Conservation (phyloP, 2,888 invertebrate species). For the Caenorhabditis sp. region DNA sequence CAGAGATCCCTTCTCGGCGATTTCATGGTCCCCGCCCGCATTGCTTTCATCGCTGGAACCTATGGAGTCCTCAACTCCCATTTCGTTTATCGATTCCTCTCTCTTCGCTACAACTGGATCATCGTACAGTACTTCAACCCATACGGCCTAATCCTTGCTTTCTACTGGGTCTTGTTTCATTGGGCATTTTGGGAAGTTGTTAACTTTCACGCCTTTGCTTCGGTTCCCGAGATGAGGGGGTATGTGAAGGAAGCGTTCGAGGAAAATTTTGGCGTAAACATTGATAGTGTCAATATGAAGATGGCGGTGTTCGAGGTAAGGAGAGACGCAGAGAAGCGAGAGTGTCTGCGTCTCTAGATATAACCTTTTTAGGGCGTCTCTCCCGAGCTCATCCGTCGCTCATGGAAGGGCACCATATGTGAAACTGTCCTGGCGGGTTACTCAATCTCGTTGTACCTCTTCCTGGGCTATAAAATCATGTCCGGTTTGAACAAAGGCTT, state of each 20-base stretch:
- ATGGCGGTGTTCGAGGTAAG: background rate
- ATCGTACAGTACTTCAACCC: conserved; percentile 10
- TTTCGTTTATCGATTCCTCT: background rate
- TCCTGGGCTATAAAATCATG: background rate
- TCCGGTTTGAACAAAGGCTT: background rate
- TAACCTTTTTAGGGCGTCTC: conserved; percentile 4
- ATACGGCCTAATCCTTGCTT: background rate
- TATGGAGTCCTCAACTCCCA: conserved; percentile 1
- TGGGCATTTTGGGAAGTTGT: background rate
- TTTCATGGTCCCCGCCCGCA: background rate
- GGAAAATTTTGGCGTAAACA: background rate
- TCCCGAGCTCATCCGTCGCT: background rate
- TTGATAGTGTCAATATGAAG: background rate
- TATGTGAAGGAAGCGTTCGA: background rate
- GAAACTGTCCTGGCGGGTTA: background rate
- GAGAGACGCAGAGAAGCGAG: too few species aligned
- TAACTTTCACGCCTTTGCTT: background rate
- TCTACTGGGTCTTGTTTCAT: background rate
- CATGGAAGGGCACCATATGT: conserved; percentile 10
- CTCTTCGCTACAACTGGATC: background rate
- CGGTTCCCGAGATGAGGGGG: background rate
- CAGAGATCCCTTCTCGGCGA: background rate
- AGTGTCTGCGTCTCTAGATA: background rate
- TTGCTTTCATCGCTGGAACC: conserved; percentile 3
- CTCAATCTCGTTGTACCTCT: background rate